Percentiles rank a stretch among this genome's conserved stretches.
These are phyloP conservation scores for Pedionomus torquatus DNA, from an alignment of 2,113 vertebrate species.

Conservation along the genomic window DNA sequence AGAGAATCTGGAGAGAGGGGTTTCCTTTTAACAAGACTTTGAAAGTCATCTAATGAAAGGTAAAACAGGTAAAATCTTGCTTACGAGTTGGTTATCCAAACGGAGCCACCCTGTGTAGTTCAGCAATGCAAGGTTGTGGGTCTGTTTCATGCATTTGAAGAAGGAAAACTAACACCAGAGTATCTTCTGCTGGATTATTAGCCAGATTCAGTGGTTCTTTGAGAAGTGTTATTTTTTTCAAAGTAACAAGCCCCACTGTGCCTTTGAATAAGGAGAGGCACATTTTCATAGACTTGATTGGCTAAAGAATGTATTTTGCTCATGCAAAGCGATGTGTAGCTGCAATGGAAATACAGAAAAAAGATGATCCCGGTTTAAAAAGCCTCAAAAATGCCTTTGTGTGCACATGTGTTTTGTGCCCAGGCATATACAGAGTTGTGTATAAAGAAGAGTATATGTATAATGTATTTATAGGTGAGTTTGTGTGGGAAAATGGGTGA, in stretches of 20 bases:
- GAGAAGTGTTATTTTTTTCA: neutral
- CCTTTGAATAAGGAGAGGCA: conserved; percentile 10
- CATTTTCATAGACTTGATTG: conserved; percentile 39
- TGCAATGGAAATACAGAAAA: conserved; percentile 29
- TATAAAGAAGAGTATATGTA: conserved; percentile 31
- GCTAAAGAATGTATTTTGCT: conserved; percentile 51
- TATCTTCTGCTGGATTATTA: neutral
- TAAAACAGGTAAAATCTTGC: neutral
- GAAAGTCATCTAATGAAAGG: neutral
- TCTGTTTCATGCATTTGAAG: neutral
- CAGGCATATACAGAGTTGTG: neutral
- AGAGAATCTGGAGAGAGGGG: neutral
- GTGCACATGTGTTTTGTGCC: neutral
- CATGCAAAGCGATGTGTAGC: neutral
- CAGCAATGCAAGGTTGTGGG: neutral
- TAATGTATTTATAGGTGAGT: conserved; percentile 38
- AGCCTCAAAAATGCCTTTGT: conserved; percentile 37
- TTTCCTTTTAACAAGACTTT: neutral
- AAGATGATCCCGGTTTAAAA: conserved; percentile 52
- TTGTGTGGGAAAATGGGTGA: neutral
- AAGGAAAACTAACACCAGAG: neutral
- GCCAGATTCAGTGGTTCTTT: neutral
- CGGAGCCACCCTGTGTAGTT: neutral
- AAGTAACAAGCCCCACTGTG: neutral
- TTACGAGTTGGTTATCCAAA: neutral